Percentiles rank a stretch among this genome's conserved stretches.
These are phyloP conservation scores for Amphimedon queenslandica DNA, from an alignment of 37 sponge, comb jelly and placozoan genomes.

Conservation along the genomic window DNA sequence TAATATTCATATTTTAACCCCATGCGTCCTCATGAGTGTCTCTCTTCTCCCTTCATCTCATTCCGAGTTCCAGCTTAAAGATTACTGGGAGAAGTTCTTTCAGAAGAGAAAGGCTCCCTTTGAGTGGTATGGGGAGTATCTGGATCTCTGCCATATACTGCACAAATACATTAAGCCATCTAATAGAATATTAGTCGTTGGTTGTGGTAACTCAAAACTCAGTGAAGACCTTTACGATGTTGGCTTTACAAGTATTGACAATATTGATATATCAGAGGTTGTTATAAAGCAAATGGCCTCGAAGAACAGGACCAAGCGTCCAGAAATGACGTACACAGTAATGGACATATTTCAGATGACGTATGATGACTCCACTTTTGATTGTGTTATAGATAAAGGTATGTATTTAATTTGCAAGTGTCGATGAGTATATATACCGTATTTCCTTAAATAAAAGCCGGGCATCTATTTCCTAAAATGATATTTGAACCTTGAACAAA, in stretches of 20 bases:
- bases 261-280: slow-evolving; percentile 83
- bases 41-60: slow-evolving; percentile 56
- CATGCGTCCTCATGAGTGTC: slow-evolving; percentile 10
- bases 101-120: slow-evolving; percentile 55
- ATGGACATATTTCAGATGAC: slow-evolving; percentile 77
- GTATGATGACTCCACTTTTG: slow-evolving; percentile 45
- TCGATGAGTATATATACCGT: no score
- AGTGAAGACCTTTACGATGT: slow-evolving; percentile 87
- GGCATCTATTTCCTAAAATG: no score
- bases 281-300: slow-evolving; percentile 72
- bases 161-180: slow-evolving; percentile 71
- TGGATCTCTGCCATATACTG: slow-evolving; percentile 74
- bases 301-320: slow-evolving; percentile 60
- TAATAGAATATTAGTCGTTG: slow-evolving; percentile 53
- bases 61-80: slow-evolving; percentile 50
- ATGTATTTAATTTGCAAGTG: no score
- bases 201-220: slow-evolving; percentile 88
- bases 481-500: no score
- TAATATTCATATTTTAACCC: background rate
- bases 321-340: slow-evolving; percentile 51
- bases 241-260: slow-evolving; percentile 56
- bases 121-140: slow-evolving; percentile 88
- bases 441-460: no score
- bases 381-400: slow-evolving; percentile 87
- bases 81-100: slow-evolving; percentile 88